A percentile compares a stretch with the other conserved stretches of the same genome.
These are phyloP conservation scores for Cyrtonyx montezumae DNA, from an alignment of 2,113 vertebrate species.

Conservation along the genomic window DNA sequence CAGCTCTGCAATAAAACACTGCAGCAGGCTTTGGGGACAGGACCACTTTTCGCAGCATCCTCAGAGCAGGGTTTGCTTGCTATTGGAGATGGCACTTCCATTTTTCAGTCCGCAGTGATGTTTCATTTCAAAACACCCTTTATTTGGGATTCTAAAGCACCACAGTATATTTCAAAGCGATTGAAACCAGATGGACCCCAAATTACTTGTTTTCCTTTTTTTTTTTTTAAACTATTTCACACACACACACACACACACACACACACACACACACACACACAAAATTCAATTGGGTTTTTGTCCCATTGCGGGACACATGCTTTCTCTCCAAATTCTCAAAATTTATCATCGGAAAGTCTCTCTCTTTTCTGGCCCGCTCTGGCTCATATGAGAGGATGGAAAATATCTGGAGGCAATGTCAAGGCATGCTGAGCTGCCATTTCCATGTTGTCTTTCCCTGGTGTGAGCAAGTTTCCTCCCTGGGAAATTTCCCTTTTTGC, in stretches of 20 bases:
- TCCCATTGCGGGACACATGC: not conserved
- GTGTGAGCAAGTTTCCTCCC: slow-evolving; percentile 36
- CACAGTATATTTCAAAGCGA: slow-evolving; percentile 59
- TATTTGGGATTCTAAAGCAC: slow-evolving; percentile 29
- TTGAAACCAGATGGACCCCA: slow-evolving; percentile 67
- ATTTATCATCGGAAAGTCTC: slow-evolving; percentile 64
- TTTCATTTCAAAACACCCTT: slow-evolving; percentile 35
- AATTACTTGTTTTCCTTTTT: slow-evolving; percentile 48
- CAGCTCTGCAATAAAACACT: not conserved
- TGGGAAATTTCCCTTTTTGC: slow-evolving; percentile 59
- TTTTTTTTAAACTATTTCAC: not conserved
- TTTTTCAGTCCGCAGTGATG: slow-evolving; percentile 3
- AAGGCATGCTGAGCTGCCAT: slow-evolving; percentile 61
- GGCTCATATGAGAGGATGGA: slow-evolving; percentile 62
- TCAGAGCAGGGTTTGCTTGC: rapidly evolving
- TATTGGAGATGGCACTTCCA: not conserved
- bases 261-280: not conserved
- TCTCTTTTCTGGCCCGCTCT: slow-evolving; percentile 56
- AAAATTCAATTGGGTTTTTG: slow-evolving; percentile 25
- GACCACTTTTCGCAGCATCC: not conserved
- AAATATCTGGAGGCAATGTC: slow-evolving; percentile 69
- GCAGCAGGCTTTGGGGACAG: rapidly evolving
- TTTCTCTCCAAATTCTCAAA: slow-evolving; percentile 58
- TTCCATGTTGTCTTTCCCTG: slow-evolving; percentile 60
- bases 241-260: too few relatives aligned